Evolutionary conservation across 2,888 invertebrate genomes (phyloP).

Genomic region (Parnassius smintheus): DNA sequence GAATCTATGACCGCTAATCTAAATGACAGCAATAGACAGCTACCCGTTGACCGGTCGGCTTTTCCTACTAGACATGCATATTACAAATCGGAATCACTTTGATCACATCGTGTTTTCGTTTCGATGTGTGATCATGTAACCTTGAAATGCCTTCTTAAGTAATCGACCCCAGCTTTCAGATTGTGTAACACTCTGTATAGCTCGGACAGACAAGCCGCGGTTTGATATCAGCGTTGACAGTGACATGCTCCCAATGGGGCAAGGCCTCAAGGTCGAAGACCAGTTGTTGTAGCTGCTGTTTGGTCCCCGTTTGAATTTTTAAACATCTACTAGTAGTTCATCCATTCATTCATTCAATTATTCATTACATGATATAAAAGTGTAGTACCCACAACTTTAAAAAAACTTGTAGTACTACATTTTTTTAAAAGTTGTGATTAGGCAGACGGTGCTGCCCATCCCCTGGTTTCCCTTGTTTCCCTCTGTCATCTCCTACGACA

Average conservation of each 20-base stretch:
- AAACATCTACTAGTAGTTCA: too few species aligned
- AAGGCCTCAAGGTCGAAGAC: conserved; percentile 3
- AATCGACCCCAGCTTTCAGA: conserved; percentile 3
- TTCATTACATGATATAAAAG: too few species aligned
- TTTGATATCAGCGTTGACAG: conserved; percentile 5
- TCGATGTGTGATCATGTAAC: not conserved
- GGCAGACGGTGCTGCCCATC: too few species aligned
- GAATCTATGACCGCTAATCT: too few species aligned
- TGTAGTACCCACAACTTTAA: too few species aligned
- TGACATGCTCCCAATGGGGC: conserved; percentile 16
- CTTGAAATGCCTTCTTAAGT: conserved; percentile 8
- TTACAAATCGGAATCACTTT: not conserved
- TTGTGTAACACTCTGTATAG: conserved; percentile 12
- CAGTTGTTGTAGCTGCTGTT: not conserved
- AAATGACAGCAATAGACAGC: too few species aligned
- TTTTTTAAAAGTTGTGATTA: too few species aligned
- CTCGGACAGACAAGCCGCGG: conserved; percentile 1
- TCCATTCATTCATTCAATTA: too few species aligned
- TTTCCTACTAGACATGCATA: not conserved
- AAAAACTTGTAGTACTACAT: too few species aligned
- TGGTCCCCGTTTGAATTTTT: not conserved
- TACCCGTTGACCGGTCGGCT: too few species aligned
- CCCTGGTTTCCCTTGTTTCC: too few species aligned
- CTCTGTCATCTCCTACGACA: too few species aligned
- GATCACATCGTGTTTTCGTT: not conserved